These are phyloP conservation scores for Mythimna vitellina DNA, from an alignment of 2,888 invertebrate genomes.

Conservation along the genomic window DNA sequence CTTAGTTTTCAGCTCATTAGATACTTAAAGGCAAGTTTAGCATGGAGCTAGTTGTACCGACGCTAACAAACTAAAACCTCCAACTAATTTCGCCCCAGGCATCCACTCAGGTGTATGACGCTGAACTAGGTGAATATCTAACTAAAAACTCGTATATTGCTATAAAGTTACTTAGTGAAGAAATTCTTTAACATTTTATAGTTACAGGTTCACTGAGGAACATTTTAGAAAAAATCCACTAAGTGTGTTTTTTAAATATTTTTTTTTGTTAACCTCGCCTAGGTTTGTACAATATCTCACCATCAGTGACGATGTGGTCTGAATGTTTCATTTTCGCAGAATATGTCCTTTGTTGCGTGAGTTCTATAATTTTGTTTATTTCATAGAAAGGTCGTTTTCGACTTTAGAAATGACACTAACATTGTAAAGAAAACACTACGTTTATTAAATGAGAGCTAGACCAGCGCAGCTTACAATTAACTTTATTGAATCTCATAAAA, in stretches of 20 bases:
- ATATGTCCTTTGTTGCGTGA: no score
- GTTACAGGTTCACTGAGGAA: not conserved
- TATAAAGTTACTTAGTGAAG: constrained; percentile 6
- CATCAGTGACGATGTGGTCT: no score
- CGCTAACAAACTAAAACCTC: constrained; percentile 6
- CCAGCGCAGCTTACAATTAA: not conserved
- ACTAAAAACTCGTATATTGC: constrained; percentile 6
- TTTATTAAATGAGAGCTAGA: not conserved
- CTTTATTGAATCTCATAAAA: not conserved
- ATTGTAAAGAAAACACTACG: not conserved
- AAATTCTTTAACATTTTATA: no score
- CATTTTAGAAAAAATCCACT: not conserved
- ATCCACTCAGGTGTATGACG: not conserved
- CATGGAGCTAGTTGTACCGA: constrained; percentile 7
- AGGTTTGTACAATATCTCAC: no score
- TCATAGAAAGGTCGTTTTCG: no score
- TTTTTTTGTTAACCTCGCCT: no score
- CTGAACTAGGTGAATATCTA: not conserved
- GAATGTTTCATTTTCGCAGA: no score
- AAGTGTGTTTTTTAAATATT: no score
- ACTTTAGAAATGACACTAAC: not conserved
- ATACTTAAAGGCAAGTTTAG: not conserved
- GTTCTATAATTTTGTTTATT: no score
- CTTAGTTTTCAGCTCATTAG: no score
- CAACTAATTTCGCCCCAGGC: not conserved